A percentile compares a stretch with the other conserved stretches of the same genome.
These are phyloP conservation scores for Sinodicranocentrus sp. DNA, from an alignment of 2,888 invertebrate species.

Conservation along the genomic window DNA sequence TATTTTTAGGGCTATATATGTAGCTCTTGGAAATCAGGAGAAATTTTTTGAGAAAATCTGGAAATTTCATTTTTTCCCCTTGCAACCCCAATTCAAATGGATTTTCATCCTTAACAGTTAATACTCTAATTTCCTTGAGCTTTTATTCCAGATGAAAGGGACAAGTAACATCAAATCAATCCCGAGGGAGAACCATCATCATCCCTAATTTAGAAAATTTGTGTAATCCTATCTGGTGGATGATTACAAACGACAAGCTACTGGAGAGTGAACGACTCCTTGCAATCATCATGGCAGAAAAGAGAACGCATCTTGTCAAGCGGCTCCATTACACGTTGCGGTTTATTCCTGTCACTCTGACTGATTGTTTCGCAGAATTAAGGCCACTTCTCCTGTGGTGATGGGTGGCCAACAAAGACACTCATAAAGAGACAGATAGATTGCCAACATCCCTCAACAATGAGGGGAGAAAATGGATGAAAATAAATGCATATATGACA, in stretches of 20 bases:
- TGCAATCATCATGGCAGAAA: too few species aligned
- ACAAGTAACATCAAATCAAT: constrained; percentile 40
- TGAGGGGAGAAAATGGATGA: too few species aligned
- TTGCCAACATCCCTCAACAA: too few species aligned
- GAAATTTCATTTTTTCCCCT: too few species aligned
- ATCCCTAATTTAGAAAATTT: constrained; percentile 51
- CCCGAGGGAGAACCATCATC: constrained; percentile 40
- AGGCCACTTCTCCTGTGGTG: constrained; percentile 17
- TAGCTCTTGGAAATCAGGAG: too few species aligned
- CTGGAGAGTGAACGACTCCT: background rate
- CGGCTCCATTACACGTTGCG: background rate
- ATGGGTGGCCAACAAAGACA: constrained; percentile 28
- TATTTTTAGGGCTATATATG: too few species aligned
- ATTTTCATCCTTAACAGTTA: too few species aligned
- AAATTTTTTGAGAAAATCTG: too few species aligned
- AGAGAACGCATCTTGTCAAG: background rate
- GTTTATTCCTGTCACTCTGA: constrained; percentile 59
- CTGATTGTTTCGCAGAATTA: constrained; percentile 48
- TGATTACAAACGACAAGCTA: constrained; percentile 46
- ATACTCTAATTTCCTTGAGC: too few species aligned
- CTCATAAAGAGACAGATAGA: too few species aligned
- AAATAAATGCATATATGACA: too few species aligned
- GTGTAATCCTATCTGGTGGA: constrained; percentile 38
- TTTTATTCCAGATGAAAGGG: constrained; percentile 10
- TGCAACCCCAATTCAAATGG: too few species aligned